Conservation (phyloP, 2,888 invertebrate genomes). For the Tetheella fluctuosa region DNA sequence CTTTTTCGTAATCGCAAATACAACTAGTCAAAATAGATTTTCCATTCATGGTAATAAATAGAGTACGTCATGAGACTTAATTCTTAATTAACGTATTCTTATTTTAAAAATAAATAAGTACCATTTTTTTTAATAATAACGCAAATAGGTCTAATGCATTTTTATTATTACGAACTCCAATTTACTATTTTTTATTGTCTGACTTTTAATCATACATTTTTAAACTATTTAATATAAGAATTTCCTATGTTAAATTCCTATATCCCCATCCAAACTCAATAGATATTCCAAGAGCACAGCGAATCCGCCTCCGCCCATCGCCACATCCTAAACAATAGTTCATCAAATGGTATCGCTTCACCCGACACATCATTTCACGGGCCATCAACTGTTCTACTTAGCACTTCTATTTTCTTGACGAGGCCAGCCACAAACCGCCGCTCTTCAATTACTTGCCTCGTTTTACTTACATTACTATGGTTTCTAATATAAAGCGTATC, state of each 20-base stretch:
- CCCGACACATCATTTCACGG: constrained; percentile 60
- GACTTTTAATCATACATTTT: no score
- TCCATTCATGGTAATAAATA: neutral
- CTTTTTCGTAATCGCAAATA: constrained; percentile 15
- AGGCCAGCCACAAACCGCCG: constrained; percentile 35
- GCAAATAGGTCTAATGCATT: no score
- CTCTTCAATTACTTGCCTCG: constrained; percentile 49
- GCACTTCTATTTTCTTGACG: constrained; percentile 68
- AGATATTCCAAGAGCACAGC: constrained; percentile 46
- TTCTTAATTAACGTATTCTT: neutral
- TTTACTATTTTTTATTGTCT: no score
- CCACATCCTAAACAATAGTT: constrained; percentile 67
- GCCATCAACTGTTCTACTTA: constrained; percentile 66
- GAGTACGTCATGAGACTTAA: neutral
- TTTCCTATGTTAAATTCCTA: neutral
- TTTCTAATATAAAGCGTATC: constrained; percentile 11
- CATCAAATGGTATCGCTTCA: constrained; percentile 58
- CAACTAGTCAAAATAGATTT: neutral
- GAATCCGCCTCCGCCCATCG: constrained; percentile 50
- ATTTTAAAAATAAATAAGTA: no score
- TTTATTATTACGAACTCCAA: no score
- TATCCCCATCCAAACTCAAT: constrained; percentile 19
- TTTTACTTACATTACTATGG: constrained; percentile 24
- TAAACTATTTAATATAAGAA: neutral
- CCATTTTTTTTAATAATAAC: no score